phyloP scores from a whole-genome alignment of 2,797 vertebrate genomes.

The Manis javanica region DNA sequence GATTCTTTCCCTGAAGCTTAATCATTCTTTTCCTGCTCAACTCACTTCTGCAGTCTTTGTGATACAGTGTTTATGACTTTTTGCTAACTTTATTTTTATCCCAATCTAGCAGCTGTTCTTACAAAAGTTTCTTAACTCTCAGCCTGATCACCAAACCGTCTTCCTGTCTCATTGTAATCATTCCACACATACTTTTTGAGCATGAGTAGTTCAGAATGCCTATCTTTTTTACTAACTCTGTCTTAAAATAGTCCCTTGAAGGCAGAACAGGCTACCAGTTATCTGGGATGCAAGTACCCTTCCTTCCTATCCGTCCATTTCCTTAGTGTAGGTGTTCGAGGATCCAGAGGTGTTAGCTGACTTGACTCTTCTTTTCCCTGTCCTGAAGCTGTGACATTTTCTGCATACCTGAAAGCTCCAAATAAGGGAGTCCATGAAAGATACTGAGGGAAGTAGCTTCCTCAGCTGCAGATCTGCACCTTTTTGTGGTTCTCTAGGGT shows the following conservation, averaged over 20 bases:
- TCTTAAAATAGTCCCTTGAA: conserved; percentile 47
- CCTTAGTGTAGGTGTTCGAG: background rate
- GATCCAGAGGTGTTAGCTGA: conserved; percentile 59
- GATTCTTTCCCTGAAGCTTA: conserved; percentile 16
- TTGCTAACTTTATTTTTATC: conserved; percentile 45
- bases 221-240: conserved; percentile 50
- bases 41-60: conserved; percentile 20
- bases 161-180: conserved; percentile 10
- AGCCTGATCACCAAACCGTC: background rate
- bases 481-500: conserved; percentile 72
- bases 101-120: conserved; percentile 35
- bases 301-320: background rate
- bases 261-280: conserved; percentile 14
- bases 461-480: conserved; percentile 78
- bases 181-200: conserved; percentile 23
- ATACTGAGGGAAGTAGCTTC: conserved; percentile 61
- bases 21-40: background rate
- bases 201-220: background rate
- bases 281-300: conserved; percentile 15
- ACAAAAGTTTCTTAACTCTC: background rate
- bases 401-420: conserved; percentile 79
- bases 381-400: conserved; percentile 76
- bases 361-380: background rate
- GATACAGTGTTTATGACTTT: background rate
- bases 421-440: conserved; percentile 82